Base-by-base conservation (phyloP, 1,140 invertebrate species). In the Brachionus calyciflorus region DNA sequence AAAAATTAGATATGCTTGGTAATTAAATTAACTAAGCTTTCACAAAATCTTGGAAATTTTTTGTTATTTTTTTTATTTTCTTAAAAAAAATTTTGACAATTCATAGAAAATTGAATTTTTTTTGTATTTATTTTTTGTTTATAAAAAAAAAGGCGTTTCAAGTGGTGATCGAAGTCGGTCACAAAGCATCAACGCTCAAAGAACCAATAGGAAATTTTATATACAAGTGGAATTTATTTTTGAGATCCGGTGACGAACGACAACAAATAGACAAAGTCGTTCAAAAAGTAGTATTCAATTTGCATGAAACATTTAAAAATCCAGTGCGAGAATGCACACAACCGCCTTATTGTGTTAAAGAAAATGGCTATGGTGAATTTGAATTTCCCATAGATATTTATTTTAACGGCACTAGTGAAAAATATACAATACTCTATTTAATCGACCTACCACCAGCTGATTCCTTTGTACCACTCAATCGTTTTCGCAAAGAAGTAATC, bases 311-410 rank as follows among this genome's bases (percentile, higher is more conserved):
- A 14, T 73, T 73, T 37, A 51, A 40, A 2, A 73, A 73, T 30
- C 69, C 69, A 46, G 40, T 51, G 1, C 14, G 69, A 37, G 46
- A 33, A 17, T 73, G 44, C 46, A 51, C 46, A 10, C 28, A 73
- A 5, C 46, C 44, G 46, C 69, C 69, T 12, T 73, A 51, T 24
- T 73, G 69, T 17, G 69, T 73, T 46, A 73, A 73, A 14, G 69
- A 73, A 14, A 73, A 73, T 46, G 69, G 69, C 69, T 73, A 73
- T 26, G 69, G 69, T 30, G 46, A 73, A 51, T 73, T 73, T 21
- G 69, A 73, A 21, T 73, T 73, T 33, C 69, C 69, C 0, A 73
- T 73, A 14, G 69, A 73, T 24, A 73, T 73, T 21, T 73, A 30
- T 21, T 73, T 73, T 21, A 73, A 73, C 30, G 44, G 44, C 14